Evolutionary conservation across 2,113 vertebrate genomes (phyloP).

Genomic region (Tympanuchus pallidicinctus): DNA sequence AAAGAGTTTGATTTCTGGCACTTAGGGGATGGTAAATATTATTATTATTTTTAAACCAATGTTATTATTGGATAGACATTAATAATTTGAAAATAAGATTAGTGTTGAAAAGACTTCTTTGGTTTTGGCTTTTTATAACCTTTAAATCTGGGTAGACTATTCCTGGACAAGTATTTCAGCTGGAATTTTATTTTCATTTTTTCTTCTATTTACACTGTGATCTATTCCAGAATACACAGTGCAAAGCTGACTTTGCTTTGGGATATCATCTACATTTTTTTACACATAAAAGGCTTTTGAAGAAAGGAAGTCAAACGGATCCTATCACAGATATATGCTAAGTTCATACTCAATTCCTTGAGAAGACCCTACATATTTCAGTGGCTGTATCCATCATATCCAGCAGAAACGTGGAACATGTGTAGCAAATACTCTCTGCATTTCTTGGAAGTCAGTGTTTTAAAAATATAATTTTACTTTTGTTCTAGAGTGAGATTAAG

Average conservation of each 20-base stretch:
- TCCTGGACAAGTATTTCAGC: constrained; percentile 50
- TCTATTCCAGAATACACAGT: constrained; percentile 44
- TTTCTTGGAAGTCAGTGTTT: background rate
- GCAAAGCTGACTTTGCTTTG: background rate
- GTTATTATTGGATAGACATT: constrained; percentile 60
- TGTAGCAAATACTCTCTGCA: background rate
- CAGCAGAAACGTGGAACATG: background rate
- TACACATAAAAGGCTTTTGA: background rate
- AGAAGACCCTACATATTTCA: background rate
- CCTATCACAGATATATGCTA: background rate
- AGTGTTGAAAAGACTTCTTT: constrained; percentile 55
- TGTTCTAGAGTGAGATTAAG: background rate
- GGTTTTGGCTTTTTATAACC: constrained; percentile 32
- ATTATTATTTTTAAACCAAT: constrained; percentile 59
- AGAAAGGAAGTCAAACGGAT: background rate
- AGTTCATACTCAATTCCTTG: background rate
- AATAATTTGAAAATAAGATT: constrained; percentile 64
- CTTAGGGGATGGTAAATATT: constrained; percentile 40
- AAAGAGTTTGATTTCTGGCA: constrained; percentile 49
- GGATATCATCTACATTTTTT: background rate
- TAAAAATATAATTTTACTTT: background rate
- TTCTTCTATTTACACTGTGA: constrained; percentile 43
- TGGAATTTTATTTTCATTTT: constrained; percentile 62
- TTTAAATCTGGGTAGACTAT: constrained; percentile 54
- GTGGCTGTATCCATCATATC: background rate